Percentiles rank a stretch among this genome's conserved stretches.
Evolutionary conservation across 2,888 invertebrate species (phyloP).

Genomic region (Apamea sordens): DNA sequence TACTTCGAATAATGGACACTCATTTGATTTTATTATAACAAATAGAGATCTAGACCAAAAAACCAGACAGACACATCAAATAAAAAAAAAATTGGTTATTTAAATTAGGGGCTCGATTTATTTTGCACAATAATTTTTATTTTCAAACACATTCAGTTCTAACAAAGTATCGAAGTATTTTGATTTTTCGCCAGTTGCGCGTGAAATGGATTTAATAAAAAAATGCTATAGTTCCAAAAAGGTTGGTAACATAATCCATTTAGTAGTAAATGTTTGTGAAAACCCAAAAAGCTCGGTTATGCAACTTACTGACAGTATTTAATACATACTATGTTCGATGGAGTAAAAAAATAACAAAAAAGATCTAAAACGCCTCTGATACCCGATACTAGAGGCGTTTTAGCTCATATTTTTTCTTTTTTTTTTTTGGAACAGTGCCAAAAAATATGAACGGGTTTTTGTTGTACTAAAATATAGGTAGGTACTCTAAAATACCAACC

Average conservation of each 20-base stretch:
- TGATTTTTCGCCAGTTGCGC: background rate
- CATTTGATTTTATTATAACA: background rate
- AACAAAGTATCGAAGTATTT: background rate
- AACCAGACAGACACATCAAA: too few relatives aligned
- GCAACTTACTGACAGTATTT: background rate
- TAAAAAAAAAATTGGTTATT: background rate
- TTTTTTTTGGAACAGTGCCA: slow-evolving; percentile 2
- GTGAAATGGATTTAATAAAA: slow-evolving; percentile 3
- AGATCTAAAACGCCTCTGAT: background rate
- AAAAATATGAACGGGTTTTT: background rate
- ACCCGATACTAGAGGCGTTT: background rate
- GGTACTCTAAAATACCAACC: too few relatives aligned
- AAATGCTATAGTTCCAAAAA: background rate
- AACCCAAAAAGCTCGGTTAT: slow-evolving; percentile 11
- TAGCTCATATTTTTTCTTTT: too few relatives aligned
- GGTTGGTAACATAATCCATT: background rate
- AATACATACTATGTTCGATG: too few relatives aligned
- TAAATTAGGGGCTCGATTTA: background rate
- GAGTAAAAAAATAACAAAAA: background rate
- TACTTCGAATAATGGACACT: background rate
- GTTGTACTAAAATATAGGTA: background rate
- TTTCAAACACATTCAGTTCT: too few relatives aligned
- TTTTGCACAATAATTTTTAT: background rate
- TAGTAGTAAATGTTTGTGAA: background rate
- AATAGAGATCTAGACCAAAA: background rate